These are phyloP conservation scores for Pseudomugil tenellus DNA, from an alignment of 2,797 vertebrate species.

Conservation along the genomic window DNA sequence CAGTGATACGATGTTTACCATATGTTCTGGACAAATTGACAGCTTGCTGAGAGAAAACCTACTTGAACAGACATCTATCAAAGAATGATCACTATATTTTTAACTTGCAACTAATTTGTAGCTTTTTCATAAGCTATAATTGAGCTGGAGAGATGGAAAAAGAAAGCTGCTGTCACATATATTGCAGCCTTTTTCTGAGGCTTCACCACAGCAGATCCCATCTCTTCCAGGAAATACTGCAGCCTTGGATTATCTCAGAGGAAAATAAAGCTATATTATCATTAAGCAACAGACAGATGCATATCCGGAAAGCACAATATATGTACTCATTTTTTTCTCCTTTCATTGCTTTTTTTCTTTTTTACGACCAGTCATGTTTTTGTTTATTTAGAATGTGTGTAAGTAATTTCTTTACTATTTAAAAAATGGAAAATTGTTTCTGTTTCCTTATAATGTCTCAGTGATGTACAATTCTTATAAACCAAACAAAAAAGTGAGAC, in stretches of 20 bases:
- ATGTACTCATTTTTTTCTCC: background rate
- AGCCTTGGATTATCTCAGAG: constrained; percentile 2
- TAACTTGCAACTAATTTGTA: background rate
- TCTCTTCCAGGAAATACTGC: constrained; percentile 30
- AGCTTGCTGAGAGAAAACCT: too few species aligned
- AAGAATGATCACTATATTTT: background rate
- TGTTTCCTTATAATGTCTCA: too few species aligned
- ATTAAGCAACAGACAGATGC: constrained; percentile 4
- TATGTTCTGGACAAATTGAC: background rate
- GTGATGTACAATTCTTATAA: background rate
- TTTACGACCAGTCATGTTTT: background rate
- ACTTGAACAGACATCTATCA: background rate
- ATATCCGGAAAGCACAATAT: constrained; percentile 2
- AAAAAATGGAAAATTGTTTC: background rate
- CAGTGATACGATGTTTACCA: background rate
- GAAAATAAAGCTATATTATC: background rate
- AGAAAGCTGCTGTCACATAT: background rate
- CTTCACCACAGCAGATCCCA: background rate
- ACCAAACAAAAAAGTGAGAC: background rate
- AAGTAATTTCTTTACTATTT: background rate
- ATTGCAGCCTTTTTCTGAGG: constrained; percentile 22
- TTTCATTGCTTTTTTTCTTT: background rate
- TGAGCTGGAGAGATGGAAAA: background rate
- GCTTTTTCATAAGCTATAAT: background rate
- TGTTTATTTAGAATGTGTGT: background rate